These are phyloP conservation scores for Stomatorhinus walkeri DNA, from an alignment of 2,797 vertebrate genomes.

Conservation along the genomic window DNA sequence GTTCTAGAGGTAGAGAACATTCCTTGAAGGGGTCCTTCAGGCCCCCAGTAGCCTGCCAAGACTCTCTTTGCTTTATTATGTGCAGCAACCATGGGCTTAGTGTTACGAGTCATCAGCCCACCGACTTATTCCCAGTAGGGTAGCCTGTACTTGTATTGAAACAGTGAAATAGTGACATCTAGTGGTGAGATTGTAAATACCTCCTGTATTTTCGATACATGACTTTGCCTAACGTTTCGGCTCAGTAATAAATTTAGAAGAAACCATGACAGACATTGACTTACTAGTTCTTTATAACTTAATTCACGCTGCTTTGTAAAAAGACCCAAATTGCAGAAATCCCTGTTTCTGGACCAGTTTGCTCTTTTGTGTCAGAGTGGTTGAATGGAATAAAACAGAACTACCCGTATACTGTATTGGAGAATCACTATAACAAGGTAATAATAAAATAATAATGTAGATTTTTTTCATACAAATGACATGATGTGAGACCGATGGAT, in stretches of 20 bases:
- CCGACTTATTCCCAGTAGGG: neutral
- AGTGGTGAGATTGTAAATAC: conserved; percentile 26
- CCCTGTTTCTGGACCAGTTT: neutral
- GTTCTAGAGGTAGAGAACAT: too few relatives aligned
- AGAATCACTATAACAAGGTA: neutral
- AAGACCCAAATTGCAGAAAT: neutral
- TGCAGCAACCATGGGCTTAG: neutral
- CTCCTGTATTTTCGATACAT: neutral
- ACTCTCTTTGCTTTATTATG: neutral
- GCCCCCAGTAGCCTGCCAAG: neutral
- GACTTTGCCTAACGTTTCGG: neutral
- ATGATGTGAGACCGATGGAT: neutral
- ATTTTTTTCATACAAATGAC: neutral
- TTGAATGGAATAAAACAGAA: neutral
- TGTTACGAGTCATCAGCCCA: neutral
- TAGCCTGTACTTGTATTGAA: conserved; percentile 15
- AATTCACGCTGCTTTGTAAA: conserved; percentile 19
- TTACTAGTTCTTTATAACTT: neutral
- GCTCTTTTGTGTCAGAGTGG: conserved; percentile 21
- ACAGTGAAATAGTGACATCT: conserved; percentile 47
- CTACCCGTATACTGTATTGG: neutral
- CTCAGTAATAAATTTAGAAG: neutral
- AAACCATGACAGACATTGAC: neutral
- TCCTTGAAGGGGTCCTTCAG: too few relatives aligned
- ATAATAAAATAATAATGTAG: neutral